These are phyloP conservation scores for Scotopteryx bipunctaria DNA, from an alignment of 2,888 invertebrate genomes.

Conservation along the genomic window DNA sequence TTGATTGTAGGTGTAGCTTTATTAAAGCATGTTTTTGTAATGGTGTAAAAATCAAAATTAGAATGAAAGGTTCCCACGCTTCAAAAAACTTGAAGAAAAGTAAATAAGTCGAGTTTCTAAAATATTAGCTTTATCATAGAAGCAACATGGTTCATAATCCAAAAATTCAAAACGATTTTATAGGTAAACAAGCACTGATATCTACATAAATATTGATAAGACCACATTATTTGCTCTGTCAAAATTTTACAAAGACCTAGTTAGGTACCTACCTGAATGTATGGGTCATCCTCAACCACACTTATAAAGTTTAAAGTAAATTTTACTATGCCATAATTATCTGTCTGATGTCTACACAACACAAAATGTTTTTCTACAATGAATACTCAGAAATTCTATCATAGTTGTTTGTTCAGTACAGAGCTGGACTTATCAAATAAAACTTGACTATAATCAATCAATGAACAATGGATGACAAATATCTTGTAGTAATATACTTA, in stretches of 20 bases:
- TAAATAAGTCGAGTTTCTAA: not conserved
- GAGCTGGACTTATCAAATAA: conserved; percentile 19
- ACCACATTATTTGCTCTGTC: conserved; percentile 43
- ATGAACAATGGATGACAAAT: conserved; percentile 3
- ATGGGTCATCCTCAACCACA: conserved; percentile 22
- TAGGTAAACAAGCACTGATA: conserved; percentile 23
- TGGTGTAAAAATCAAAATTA: conserved; percentile 5
- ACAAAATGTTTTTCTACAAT: conserved; percentile 34
- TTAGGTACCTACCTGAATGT: conserved; percentile 31
- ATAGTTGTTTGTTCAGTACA: conserved; percentile 10
- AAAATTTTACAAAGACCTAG: conserved; percentile 24
- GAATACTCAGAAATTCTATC: conserved; percentile 32
- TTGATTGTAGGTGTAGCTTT: not conserved
- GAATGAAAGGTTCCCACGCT: conserved; percentile 46
- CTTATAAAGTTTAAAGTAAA: not conserved
- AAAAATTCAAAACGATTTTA: not conserved
- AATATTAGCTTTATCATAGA: not conserved
- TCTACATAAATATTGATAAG: conserved; percentile 41
- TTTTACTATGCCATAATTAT: conserved; percentile 5
- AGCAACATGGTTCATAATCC: not conserved
- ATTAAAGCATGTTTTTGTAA: conserved; percentile 7
- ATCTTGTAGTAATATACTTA: not conserved
- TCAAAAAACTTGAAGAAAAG: not conserved
- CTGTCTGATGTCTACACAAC: conserved; percentile 30
- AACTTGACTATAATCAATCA: conserved; percentile 3